Conservation (phyloP, 2,888 invertebrate species). For the Synergus gifuensis region DNA sequence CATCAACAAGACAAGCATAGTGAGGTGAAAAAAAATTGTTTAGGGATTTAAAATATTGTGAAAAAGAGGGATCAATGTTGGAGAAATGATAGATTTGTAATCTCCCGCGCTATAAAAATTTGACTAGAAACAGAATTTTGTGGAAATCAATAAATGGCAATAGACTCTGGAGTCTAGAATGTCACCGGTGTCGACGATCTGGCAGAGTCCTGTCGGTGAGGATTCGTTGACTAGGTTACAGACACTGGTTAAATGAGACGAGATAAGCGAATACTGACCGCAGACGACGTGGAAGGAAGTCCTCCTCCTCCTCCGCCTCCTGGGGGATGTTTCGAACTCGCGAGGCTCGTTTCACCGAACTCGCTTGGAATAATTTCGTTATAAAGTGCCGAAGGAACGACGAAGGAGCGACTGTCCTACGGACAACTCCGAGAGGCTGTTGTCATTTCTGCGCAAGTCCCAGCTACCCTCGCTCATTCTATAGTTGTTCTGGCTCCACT, state of each 20-base stretch:
- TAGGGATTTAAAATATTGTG: not conserved
- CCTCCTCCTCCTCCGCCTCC: constrained; percentile 34
- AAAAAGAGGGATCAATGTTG: not conserved
- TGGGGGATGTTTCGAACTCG: constrained; percentile 38
- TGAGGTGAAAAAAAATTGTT: not conserved
- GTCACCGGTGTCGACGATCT: constrained; percentile 27
- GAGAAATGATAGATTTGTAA: constrained; percentile 3
- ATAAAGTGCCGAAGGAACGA: constrained; percentile 72
- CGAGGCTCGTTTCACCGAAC: constrained; percentile 60
- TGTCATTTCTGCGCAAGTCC: constrained; percentile 59
- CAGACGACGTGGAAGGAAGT: constrained; percentile 47
- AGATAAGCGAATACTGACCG: constrained; percentile 37
- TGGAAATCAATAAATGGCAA: constrained; percentile 71
- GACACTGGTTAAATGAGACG: constrained; percentile 18
- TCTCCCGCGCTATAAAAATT: constrained; percentile 58
- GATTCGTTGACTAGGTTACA: constrained; percentile 6
- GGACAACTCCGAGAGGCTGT: constrained; percentile 61
- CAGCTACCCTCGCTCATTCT: constrained; percentile 44
- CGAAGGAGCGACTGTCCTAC: constrained; percentile 73
- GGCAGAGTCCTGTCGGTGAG: constrained; percentile 27
- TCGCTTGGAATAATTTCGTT: constrained; percentile 71
- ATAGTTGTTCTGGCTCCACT: constrained; percentile 26
- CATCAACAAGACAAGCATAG: not conserved
- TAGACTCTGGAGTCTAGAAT: constrained; percentile 56
- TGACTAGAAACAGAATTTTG: constrained; percentile 63